phyloP scores from a whole-genome alignment of 1,140 invertebrate genomes.

The Samia ricini region DNA sequence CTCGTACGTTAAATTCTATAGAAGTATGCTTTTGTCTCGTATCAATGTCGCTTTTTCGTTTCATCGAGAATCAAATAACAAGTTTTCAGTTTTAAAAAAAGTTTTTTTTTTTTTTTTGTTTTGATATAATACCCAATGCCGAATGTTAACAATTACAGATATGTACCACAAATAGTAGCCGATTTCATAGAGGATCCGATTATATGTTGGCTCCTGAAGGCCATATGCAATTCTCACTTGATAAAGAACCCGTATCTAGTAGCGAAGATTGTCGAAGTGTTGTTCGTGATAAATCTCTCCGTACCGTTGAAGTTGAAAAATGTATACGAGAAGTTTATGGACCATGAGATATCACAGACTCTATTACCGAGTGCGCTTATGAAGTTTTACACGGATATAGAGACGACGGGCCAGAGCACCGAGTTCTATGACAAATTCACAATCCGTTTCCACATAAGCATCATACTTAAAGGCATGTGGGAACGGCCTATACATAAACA shows the following conservation, averaged over 20 bases:
- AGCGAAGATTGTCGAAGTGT: constrained; percentile 95
- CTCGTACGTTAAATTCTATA: too few relatives aligned
- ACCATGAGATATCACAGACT: constrained; percentile 90
- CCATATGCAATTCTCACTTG: constrained; percentile 93
- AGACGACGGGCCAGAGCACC: constrained; percentile 96
- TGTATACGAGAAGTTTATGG: constrained; percentile 80
- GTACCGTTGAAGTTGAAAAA: constrained; percentile 84
- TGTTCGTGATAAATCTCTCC: constrained; percentile 94
- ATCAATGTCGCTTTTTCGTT: too few relatives aligned
- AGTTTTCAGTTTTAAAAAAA: too few relatives aligned
- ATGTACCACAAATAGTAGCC: constrained; percentile 85
- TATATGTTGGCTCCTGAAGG: constrained; percentile 92
- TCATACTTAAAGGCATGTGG: constrained; percentile 95
- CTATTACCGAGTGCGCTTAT: constrained; percentile 92
- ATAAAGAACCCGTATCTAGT: constrained; percentile 97
- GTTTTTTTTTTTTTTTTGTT: too few relatives aligned
- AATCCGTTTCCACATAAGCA: constrained; percentile 97
- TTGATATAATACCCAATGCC: neutral
- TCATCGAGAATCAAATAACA: too few relatives aligned
- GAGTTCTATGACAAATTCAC: constrained; percentile 99
- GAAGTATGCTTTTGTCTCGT: too few relatives aligned
- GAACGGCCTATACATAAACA: constrained; percentile 81
- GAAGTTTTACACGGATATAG: constrained; percentile 99
- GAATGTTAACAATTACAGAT: constrained; percentile 78
- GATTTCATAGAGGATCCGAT: constrained; percentile 90